Evolutionary conservation across 2,113 vertebrate genomes (phyloP), one percentile per base, ranked within the genome.

Genomic region (Oncorhynchus clarkii): DNA sequence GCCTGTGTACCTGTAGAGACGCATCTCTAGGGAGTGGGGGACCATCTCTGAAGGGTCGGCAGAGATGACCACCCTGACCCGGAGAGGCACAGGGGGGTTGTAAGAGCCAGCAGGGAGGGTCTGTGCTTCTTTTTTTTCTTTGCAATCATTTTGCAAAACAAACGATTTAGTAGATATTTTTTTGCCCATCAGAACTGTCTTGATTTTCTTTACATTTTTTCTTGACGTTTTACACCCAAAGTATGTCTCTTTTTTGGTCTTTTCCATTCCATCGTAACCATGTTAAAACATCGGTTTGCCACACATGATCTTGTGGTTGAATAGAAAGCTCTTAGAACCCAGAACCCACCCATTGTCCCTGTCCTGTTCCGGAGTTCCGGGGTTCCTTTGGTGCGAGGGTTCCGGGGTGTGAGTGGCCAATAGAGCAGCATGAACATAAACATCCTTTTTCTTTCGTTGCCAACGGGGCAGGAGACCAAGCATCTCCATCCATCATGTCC

Each of bases 11-110:
- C 31, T 39, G 16, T 31, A 20, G 74, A 65, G 67, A 78, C 77
- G 29, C 78, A 34, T 45, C 18, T 51, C 34, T 57, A 49, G 67
- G 49, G 68, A 29, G 72, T 72, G 51, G 31, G 71, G 59, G 62
- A 66, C 70, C 82, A 5, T 57, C 73, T 75, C 74, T 1, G 70
- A 79, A 84, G 83, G 80, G 84, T 86, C 82, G 71, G 24, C 76
- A 76, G 78, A 75, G 59, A 54, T 1, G 39, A 45, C 51, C 51
- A 54, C 51, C 51, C 1, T 14, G 5, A 16, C 4, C 16, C 51
- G 16, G 16, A 54, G 51, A 16, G 1, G 51, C 51, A 54, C 51
- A 54, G 12, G 51, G 12, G 16, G 51, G 39, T 45, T 45, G 39
- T 45, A 12, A 12, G 8, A 12, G 39, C 39, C 39, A 45, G 9